These are phyloP conservation scores for Amblyraja radiata DNA, from an alignment of 2,797 vertebrate species.

Conservation along the genomic window DNA sequence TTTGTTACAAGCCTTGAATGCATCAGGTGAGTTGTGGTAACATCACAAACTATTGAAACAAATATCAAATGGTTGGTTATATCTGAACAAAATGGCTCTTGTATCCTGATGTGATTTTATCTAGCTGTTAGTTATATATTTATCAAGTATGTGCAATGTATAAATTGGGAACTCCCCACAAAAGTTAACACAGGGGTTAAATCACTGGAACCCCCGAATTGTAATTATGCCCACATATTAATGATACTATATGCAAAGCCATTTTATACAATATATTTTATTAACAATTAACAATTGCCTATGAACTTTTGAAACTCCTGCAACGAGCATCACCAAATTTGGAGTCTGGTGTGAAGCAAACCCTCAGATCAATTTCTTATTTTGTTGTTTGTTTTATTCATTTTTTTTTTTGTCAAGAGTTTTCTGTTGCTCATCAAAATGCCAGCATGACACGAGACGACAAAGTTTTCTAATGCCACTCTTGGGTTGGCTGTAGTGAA, in stretches of 20 bases:
- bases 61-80: not conserved
- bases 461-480: not conserved
- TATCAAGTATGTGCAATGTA: not conserved
- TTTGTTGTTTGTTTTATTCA: constrained; percentile 8
- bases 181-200: not conserved
- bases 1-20: not conserved
- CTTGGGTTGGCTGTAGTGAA: not conserved
- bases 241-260: not conserved
- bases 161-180: not conserved
- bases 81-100: not conserved
- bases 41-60: not conserved
- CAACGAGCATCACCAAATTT: not conserved
- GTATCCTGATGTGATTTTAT: not conserved
- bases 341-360: not conserved
- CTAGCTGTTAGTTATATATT: not conserved
- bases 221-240: not conserved
- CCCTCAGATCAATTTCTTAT: not conserved
- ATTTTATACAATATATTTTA: not conserved
- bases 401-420: not conserved
- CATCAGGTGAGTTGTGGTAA: not conserved
- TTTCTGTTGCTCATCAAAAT: constrained; percentile 1
- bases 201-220: not conserved
- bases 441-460: constrained; percentile 13
- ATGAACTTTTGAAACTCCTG: not conserved
- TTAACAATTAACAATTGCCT: not conserved